Base-by-base conservation (phyloP, 1,140 invertebrate species). In the Papilio helenus region DNA sequence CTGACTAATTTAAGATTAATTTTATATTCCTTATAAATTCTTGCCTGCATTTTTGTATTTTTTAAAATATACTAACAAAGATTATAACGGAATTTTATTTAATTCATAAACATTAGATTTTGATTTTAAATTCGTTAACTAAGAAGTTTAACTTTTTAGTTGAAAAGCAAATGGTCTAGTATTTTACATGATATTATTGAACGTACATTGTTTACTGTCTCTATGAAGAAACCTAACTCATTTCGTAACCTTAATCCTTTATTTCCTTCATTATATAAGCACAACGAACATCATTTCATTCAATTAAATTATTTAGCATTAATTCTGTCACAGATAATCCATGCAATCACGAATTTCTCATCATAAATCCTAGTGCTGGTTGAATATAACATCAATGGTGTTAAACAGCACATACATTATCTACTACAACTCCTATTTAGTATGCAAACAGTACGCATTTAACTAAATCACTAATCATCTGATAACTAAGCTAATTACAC, bases 1-100 rank as follows among this genome's bases (percentile, higher is more conserved):
- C 86, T 88, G 84, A 87, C 71, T 81, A 76, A 61, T 18, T 42
- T 76, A 76, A 79, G 29, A 14, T 44, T 51, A 72, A 3, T 39
- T 20, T 51, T 55, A 39, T 61, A 26, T 77, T 72, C 61, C 23
- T 42, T 20, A 9, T 34, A 78, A 26, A 44, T 42, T 61, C 9
- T 68, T 26, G 16, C 29, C 12, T 46, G 39, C 1, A 44, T 74
- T 74, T 12, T 29, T 51, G n/a, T 49, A 14, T 26, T 51, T 14
- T 73, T 1, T 73, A 51, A 73, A 73, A 73, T 73, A 73, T 9
- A 29, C 49, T 49, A 16, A 49, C 10, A 1, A 49, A 26, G 3
- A 26, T 58, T 58, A 58, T 58, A 34, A 34, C 5, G 5, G 34
- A 4, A 34, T 58, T 58, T n/a, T 23, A 20, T 20, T 20, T 58